Conservation (phyloP, 1,140 invertebrate species). For the Papilio glaucus region DNA sequence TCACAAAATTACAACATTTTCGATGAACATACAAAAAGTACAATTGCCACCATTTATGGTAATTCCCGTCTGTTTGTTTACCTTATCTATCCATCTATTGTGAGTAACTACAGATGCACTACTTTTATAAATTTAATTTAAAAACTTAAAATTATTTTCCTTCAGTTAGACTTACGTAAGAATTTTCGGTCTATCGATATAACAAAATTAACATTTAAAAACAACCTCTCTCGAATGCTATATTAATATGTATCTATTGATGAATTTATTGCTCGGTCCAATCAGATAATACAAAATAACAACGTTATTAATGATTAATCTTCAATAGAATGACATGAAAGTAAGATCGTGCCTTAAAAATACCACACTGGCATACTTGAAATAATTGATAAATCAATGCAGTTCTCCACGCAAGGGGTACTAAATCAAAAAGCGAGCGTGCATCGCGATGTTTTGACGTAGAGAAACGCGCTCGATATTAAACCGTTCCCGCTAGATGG, state of each 20-base stretch:
- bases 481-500: constrained; percentile 78
- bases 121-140: too few species aligned
- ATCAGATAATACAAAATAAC: constrained; percentile 78
- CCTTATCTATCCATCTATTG: too few species aligned
- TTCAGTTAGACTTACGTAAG: background rate
- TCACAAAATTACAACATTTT: too few species aligned
- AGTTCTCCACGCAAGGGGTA: constrained; percentile 70
- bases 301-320: constrained; percentile 79
- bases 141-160: background rate
- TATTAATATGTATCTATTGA: constrained; percentile 53
- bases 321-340: constrained; percentile 77
- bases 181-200: background rate
- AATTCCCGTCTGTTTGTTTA: too few species aligned
- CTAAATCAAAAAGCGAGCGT: constrained; percentile 75
- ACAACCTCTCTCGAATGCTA: constrained; percentile 4
- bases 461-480: constrained; percentile 69
- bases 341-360: constrained; percentile 78
- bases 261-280: constrained; percentile 65
- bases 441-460: constrained; percentile 78
- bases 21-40: too few species aligned
- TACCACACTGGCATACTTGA: constrained; percentile 76
- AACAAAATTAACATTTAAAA: constrained; percentile 18
- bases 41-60: too few species aligned
- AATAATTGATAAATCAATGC: constrained; percentile 83
- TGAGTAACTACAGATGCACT: too few species aligned